Base-by-base conservation (phyloP, 2,888 invertebrate genomes). In the Luffia ferchaultella region DNA sequence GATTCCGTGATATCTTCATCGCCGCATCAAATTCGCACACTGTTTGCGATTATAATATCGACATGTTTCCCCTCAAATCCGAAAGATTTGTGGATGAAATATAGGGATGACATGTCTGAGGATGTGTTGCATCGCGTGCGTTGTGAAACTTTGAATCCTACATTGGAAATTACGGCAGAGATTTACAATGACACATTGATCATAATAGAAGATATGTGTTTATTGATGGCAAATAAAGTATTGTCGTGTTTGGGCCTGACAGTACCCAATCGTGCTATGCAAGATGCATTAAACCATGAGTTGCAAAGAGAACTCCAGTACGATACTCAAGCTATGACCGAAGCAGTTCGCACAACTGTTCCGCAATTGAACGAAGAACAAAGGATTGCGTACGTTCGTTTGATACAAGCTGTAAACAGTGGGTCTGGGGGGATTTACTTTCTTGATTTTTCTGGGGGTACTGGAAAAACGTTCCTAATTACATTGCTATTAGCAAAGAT, bases 401-500 rank as follows among this genome's bases (percentile, higher is more conserved):
- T 60, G 19, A 57, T 59, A 42, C 46, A 55, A 16, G 52, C 49
- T 45, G 52, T 55, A 12, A 46, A 51, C 47, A 48, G 53, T 53
- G 54, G 53, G 53, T 51, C 42, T 52, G 53, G 55, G 46, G 55
- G 54, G 1, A 48, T 58, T 18, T 57, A 18, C 52, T 58, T 59
- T 45, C 43, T 50, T 17, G 50, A 50, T 20, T 45, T 45, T 2
- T 45, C 50, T 30, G 50, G 50, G 2, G 50, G 50, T 40, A 50
- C 50, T 15, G 49, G 49, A 16, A 59, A 60, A 58, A 60, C 55
- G 18, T 61, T 61, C 42, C 44, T 49, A 2, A 58, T 59, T 52
- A 53, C 57, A 57, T 57, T 62, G 48, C 47, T 58, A 42, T 58
- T 60, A 16, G 58, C 58, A 18, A 60, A 18, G 43, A 59, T 63